These are phyloP conservation scores for Cottus gobio DNA, from an alignment of 2,113 vertebrate genomes.

Conservation along the genomic window DNA sequence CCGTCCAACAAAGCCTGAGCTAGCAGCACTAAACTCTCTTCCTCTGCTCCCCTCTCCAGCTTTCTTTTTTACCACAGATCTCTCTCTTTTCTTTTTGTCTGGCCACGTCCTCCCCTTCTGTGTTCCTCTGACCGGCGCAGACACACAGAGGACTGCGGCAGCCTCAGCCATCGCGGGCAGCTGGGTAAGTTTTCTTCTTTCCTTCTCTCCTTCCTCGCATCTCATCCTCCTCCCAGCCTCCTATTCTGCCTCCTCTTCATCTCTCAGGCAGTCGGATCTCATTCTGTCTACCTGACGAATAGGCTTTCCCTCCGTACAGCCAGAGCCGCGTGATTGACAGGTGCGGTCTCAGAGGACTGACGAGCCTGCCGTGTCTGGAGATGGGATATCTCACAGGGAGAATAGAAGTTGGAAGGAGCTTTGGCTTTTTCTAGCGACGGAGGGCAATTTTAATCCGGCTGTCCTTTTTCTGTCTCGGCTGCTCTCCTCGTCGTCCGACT, in stretches of 20 bases:
- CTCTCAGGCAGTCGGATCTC: constrained; percentile 44
- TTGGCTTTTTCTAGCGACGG: constrained; percentile 6
- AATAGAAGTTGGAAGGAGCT: constrained; percentile 38
- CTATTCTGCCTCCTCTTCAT: constrained; percentile 34
- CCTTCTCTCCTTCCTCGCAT: constrained; percentile 44
- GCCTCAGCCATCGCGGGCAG: constrained; percentile 54
- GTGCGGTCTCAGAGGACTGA: constrained; percentile 48
- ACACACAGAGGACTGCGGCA: constrained; percentile 69
- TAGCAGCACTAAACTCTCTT: constrained; percentile 58
- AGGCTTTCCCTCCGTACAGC: constrained; percentile 47
- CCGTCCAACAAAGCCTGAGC: constrained; percentile 64
- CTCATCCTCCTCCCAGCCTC: constrained; percentile 45
- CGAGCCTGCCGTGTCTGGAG: constrained; percentile 39
- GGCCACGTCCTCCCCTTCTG: constrained; percentile 52
- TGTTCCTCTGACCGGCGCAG: constrained; percentile 53
- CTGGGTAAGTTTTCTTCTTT: constrained; percentile 73
- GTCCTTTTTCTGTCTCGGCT: constrained; percentile 41
- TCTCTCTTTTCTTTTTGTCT: constrained; percentile 53
- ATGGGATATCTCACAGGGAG: constrained; percentile 27
- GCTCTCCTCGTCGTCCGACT: constrained; percentile 43
- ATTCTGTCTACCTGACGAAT: constrained; percentile 54
- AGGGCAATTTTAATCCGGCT: constrained; percentile 8
- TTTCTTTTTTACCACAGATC: constrained; percentile 38
- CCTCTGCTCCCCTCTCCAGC: constrained; percentile 55
- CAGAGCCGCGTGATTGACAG: constrained; percentile 64